Conservation (phyloP, 2,888 invertebrate species). For the Balanococcus diminutus region DNA sequence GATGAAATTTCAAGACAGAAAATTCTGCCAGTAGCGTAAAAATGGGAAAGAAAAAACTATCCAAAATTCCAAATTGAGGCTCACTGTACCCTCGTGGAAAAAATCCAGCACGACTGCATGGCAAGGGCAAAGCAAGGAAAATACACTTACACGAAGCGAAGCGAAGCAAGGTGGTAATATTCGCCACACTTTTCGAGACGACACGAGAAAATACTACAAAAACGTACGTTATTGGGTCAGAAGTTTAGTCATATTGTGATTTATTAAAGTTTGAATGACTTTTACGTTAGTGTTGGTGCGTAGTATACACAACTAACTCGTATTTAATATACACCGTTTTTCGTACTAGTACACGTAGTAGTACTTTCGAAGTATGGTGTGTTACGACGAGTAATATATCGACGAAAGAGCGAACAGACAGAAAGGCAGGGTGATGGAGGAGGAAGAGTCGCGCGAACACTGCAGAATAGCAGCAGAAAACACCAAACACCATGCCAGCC, state of each 20-base stretch:
- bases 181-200: background rate
- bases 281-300: background rate
- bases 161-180: background rate
- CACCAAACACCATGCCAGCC: background rate
- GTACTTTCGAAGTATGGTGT: background rate
- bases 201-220: background rate
- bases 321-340: background rate
- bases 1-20: no score
- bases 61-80: no score
- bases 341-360: background rate
- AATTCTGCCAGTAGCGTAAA: no score
- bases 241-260: constrained; percentile 35
- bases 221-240: constrained; percentile 20
- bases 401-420: background rate
- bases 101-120: no score
- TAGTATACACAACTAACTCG: background rate
- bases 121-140: no score
- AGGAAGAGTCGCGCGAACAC: no score
- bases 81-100: no score
- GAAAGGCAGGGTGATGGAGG: background rate
- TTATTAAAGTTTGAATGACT: constrained; percentile 27
- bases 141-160: no score
- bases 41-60: no score
- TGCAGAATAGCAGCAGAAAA: no score
- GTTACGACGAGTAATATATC: background rate